Base-by-base conservation (phyloP, 2,797 vertebrate genomes). In the Anguilla marmorata region DNA sequence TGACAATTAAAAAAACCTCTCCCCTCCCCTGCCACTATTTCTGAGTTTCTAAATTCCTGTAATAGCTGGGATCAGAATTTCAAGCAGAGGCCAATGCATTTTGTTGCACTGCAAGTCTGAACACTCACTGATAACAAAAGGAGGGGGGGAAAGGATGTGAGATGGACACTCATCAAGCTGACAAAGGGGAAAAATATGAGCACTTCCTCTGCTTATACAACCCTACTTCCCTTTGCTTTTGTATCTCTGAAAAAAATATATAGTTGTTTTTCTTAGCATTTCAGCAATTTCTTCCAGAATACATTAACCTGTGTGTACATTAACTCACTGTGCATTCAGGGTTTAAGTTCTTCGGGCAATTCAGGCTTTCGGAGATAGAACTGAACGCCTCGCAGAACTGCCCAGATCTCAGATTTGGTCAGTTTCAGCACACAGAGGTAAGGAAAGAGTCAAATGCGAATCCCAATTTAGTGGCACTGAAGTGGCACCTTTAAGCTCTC, bases 151-250 rank as follows among this genome's bases (percentile, higher is more conserved):
- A 24, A 30, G 72, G 41, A 50, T 14, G 48, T 1, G 41, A 21
- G 41, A 16, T 9, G 21, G n/a, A 11, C 30, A 12, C 8, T 72
- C 6, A 30, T 52, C 24, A 8, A 50, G 80, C 48, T 83, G 80
- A 83, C 80, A 83, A 24, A 52, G 21, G 24, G 24, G 21, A 11
- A 27, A 7, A 48, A 48, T 9, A 19, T 12, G 45, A 19, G 24
- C 1, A 84, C 48, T 54, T 84, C 24, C 82, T 84, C 82, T 52
- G 82, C 45, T 54, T 84, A 27, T 84, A 6, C 19, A 84, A 84
- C 24, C n/a, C 19, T 9, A 19, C 6, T 82, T 82, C 79, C 79
- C 21, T 45, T 16, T 52, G 48, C 80, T 48, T 52, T 48, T 21
- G 24, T 83, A 48, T 52, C 80, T 9, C 8, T 27, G 24, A 45